Percentiles rank a stretch among this genome's conserved stretches.
Evolutionary conservation across 1,140 invertebrate species (phyloP).

Genomic region (Papilio helenus): DNA sequence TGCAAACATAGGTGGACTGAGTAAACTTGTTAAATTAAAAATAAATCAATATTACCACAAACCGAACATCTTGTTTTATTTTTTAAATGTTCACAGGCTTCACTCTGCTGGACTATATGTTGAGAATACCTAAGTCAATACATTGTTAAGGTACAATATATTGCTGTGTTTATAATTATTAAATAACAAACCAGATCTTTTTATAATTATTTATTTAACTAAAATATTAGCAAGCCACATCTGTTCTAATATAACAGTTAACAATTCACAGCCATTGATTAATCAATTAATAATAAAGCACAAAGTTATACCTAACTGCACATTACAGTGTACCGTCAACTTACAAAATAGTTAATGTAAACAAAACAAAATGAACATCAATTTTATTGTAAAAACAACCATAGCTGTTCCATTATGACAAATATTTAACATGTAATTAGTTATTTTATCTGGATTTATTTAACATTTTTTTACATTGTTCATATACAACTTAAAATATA

Average conservation of each 20-base stretch:
- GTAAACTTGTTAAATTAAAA: constrained; percentile 81
- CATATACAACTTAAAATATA: too few species aligned
- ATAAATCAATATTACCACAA: constrained; percentile 8
- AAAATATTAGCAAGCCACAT: constrained; percentile 78
- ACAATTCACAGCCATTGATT: constrained; percentile 80
- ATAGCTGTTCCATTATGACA: too few species aligned
- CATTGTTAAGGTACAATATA: too few species aligned
- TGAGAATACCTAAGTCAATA: too few species aligned
- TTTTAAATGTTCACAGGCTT: neutral
- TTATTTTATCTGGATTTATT: too few species aligned
- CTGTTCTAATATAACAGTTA: constrained; percentile 75
- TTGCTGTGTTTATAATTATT: neutral
- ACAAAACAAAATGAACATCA: too few species aligned
- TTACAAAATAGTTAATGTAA: neutral
- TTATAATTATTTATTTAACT: constrained; percentile 57
- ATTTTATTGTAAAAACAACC: too few species aligned
- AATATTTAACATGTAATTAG: too few species aligned
- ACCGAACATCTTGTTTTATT: neutral
- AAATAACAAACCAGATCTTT: constrained; percentile 36
- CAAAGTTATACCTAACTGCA: constrained; percentile 47
- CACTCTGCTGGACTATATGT: neutral
- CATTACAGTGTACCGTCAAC: constrained; percentile 28
- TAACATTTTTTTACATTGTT: too few species aligned
- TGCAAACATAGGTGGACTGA: constrained; percentile 99
- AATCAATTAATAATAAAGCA: constrained; percentile 65